phyloP scores from a whole-genome alignment of 2,888 invertebrate species.

The Aphodius sticticus region DNA sequence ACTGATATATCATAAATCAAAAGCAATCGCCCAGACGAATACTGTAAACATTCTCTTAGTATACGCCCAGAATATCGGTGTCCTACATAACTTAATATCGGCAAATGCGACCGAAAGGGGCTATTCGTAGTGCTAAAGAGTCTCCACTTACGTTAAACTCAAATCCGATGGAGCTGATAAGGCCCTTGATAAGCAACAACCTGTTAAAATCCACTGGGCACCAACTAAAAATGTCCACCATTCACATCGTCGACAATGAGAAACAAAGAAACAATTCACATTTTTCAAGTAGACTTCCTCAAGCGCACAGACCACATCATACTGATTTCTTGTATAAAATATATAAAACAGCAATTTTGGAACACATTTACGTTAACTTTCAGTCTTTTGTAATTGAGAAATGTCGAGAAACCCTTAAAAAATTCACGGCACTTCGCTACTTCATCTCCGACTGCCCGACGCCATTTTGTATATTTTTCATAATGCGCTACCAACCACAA shows the following conservation, averaged over 20 bases:
- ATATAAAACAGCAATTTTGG: slow-evolving; percentile 15
- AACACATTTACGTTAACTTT: slow-evolving; percentile 26
- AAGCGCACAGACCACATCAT: slow-evolving; percentile 38
- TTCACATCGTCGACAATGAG: slow-evolving; percentile 52
- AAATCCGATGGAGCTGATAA: neutral
- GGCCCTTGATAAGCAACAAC: slow-evolving; percentile 25
- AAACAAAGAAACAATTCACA: slow-evolving; percentile 59
- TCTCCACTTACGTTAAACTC: slow-evolving; percentile 26
- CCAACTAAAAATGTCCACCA: slow-evolving; percentile 47
- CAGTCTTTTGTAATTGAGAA: slow-evolving; percentile 29
- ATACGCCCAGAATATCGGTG: slow-evolving; percentile 57
- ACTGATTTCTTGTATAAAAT: slow-evolving; percentile 24
- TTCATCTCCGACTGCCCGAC: slow-evolving; percentile 52
- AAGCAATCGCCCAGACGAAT: slow-evolving; percentile 52
- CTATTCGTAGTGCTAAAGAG: neutral
- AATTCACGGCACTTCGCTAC: slow-evolving; percentile 32
- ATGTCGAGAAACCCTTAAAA: slow-evolving; percentile 30
- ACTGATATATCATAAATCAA: slow-evolving; percentile 40
- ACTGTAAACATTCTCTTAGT: slow-evolving; percentile 53
- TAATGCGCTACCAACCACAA: slow-evolving; percentile 32
- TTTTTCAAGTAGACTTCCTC: slow-evolving; percentile 54
- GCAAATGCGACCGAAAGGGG: slow-evolving; percentile 38
- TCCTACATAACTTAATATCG: slow-evolving; percentile 53
- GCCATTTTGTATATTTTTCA: slow-evolving; percentile 53
- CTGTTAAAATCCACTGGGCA: slow-evolving; percentile 35